Evolutionary conservation across 2,797 vertebrate genomes (phyloP), one percentile per base, ranked within the genome.

Genomic region (Brachyrhaphis roseni): DNA sequence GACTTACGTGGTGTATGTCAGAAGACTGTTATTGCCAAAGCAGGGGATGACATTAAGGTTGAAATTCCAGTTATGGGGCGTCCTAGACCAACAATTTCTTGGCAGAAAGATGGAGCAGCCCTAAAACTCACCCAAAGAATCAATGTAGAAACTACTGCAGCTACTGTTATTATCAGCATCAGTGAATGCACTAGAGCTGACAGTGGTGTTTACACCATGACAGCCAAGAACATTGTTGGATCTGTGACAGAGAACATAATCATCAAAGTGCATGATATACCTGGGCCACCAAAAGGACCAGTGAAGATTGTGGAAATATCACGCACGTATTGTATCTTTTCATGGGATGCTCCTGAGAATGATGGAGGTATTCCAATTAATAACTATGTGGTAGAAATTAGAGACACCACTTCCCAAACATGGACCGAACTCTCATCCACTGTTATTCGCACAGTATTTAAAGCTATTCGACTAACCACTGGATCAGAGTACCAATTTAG

Each of bases 301-400:
- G 94, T 99, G 86, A 97, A 96, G 89, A 97, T 98, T 75, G 97
- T 98, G 79, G 98, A 99, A 95, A 96, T 98, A 94, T 97, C 98
- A 86, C 97, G 96, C 82, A 97, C 98, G 62, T 97, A 95, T 86
- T 93, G 98, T 75, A 92, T 95, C 51, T 97, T 99, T 90, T 97
- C 98, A 34, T 99, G 98, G 98, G 97, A 97, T 2, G 93, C 97
- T 83, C 98, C 98, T 78, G 96, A 99, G 89, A 97, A 99, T 83
- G 98, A 99, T 31, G 98, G 98, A 46, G 98, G 98, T 18, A 98
- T 99, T 83, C 98, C 98, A 86, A 98, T 99, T 84, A 99, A 95
- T 91, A 99, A 97, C 87, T 99, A 99, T 8, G 89, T 98, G 31
- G 91, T 99, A 86, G 98, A 99, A 94, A 96, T 98, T 90, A 96